A percentile compares a stretch with the other conserved stretches of the same genome.
These are phyloP conservation scores for Orbicella faveolata DNA, from an alignment of 64 coral and sea anemone species.

Conservation along the genomic window DNA sequence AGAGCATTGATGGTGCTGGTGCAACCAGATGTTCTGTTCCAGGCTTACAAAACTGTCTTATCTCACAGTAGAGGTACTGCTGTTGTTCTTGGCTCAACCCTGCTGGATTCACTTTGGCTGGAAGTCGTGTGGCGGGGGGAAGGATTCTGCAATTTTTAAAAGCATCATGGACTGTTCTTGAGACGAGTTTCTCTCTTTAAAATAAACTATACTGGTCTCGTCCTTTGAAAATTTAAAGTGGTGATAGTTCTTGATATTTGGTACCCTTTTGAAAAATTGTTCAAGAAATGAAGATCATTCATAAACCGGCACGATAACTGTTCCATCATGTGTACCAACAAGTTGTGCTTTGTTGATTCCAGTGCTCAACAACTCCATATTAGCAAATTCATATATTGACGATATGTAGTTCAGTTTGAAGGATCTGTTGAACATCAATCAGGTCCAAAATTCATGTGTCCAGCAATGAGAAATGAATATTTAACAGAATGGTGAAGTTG, in stretches of 20 bases:
- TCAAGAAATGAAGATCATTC: not conserved
- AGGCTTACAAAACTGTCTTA: not conserved
- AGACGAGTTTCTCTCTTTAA: not conserved
- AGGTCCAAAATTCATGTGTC: not conserved
- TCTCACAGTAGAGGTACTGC: not conserved
- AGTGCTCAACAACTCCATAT: not conserved
- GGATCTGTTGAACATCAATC: not conserved
- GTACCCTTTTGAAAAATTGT: slow-evolving; percentile 2
- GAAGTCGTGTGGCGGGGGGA: too few species aligned
- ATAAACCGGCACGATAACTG: not conserved
- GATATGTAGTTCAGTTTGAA: not conserved
- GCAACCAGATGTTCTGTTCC: not conserved
- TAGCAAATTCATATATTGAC: not conserved
- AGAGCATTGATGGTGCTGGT: not conserved
- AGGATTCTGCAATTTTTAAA: not conserved
- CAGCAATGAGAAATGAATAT: not conserved
- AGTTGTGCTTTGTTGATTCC: not conserved
- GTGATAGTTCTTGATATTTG: slow-evolving; percentile 8
- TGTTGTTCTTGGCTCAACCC: not conserved
- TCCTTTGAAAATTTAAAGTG: not conserved
- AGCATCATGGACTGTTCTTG: not conserved
- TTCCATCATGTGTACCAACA: slow-evolving; percentile 6
- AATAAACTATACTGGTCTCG: not conserved
- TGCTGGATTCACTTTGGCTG: too few species aligned
- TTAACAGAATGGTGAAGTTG: not conserved